Evolutionary conservation across 2,113 vertebrate genomes (phyloP), one percentile per base, ranked within the genome.

Genomic region (Emberiza fucata): DNA sequence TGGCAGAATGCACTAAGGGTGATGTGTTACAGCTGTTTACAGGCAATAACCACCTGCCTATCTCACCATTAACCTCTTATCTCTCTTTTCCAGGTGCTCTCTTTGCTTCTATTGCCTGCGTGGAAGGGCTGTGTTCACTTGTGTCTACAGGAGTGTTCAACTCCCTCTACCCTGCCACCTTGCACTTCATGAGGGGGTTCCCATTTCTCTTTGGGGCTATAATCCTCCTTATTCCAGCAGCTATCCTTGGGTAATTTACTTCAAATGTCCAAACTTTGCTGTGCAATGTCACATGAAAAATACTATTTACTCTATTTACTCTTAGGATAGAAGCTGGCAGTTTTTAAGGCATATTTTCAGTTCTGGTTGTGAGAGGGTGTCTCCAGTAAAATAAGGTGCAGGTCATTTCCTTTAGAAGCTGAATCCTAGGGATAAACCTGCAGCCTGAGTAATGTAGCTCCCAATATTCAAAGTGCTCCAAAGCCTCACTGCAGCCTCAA

Each of bases 151-250:
- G 98, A 16, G 70, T 99, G 88, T 99, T 99, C 96, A 99, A 98
- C 95, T 98, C 98, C 1, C 96, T 99, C 51, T 99, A 99, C 95
- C 98, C 99, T 31, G 98, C 98, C 84, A 99, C 97, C 2, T 97
- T 99, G 91, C 96, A 98, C 97, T 98, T 99, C 96, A 98, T 99
- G 98, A 99, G 98, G 86, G 99, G 99, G 6, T 99, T 99, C 90
- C 95, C 99, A 4, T 99, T 99, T 97, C 98, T 99, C 20, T 98
- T 99, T 3, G 99, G 98, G 33, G 99, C 98, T 13, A 16, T 97
- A 59, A 35, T 99, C 48, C 99, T 99, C 47, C 53, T 99, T 83
- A 96, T 99, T 92, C 99, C 99, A 3, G 97, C 98, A 61, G 97
- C 97, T 86, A 97, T 99, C 68, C 98, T 99, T 31, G 98, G 99